Evolutionary conservation across 2,113 vertebrate genomes (phyloP).

Genomic region (Empidonax traillii): DNA sequence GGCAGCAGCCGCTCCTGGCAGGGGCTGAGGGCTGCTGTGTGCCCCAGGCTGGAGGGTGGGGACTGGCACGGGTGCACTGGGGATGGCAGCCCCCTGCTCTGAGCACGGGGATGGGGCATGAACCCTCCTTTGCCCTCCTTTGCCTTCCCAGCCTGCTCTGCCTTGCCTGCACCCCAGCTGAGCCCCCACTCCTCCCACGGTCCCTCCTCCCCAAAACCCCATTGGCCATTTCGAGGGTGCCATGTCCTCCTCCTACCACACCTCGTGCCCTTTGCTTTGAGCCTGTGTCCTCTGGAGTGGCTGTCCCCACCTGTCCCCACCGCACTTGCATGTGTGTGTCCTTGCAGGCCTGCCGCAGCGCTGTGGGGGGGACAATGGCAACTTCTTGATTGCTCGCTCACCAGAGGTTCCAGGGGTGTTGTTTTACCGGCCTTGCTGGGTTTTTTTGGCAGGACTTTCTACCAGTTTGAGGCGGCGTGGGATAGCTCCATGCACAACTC

Average conservation of each 20-base stretch:
- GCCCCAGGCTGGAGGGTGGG: neutral
- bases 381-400: neutral
- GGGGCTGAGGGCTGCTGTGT: neutral
- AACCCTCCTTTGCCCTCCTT: constrained; percentile 16
- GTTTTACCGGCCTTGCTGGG: neutral
- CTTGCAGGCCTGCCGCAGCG: neutral
- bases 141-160: neutral
- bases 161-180: constrained; percentile 11
- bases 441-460: constrained; percentile 86
- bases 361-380: neutral
- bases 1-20: neutral
- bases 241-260: neutral
- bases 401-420: neutral
- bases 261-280: constrained; percentile 13
- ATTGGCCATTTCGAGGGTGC: neutral
- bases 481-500: constrained; percentile 99
- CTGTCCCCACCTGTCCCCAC: constrained; percentile 37
- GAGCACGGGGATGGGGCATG: neutral
- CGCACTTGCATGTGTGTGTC: constrained; percentile 40
- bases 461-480: constrained; percentile 94
- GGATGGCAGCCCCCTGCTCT: neutral
- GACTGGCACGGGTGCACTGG: neutral
- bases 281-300: constrained; percentile 33
- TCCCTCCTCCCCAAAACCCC: neutral
- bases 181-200: neutral